Percentiles rank a stretch among this genome's conserved stretches.
Evolutionary conservation across 2,113 vertebrate species (phyloP).

Genomic region (Neolamprologus fasciatus): DNA sequence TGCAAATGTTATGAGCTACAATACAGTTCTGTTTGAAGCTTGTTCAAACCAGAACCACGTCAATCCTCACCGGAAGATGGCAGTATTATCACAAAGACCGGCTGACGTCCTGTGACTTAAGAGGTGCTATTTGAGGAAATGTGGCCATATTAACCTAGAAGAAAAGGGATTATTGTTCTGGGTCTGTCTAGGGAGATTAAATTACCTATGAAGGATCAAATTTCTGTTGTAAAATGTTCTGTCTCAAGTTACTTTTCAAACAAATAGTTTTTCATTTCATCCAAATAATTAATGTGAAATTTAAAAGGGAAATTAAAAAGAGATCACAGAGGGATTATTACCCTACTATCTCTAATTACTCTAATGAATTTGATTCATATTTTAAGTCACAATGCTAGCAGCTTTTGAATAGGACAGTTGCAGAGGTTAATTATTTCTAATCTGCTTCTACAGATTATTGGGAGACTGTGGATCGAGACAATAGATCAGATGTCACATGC

Average conservation of each 20-base stretch:
- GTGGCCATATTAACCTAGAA: not conserved
- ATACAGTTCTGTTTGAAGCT: not conserved
- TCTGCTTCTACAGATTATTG: not conserved
- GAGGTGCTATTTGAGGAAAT: not conserved
- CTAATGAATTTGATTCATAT: conserved; percentile 11
- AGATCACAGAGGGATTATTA: conserved; percentile 19
- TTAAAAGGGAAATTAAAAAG: not conserved
- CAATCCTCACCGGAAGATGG: conserved; percentile 50
- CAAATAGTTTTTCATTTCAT: not conserved
- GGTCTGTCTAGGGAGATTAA: not conserved
- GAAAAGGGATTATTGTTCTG: not conserved
- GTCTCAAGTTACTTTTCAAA: not conserved
- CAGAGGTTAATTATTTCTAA: not conserved
- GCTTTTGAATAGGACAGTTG: not conserved
- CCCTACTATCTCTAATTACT: conserved; percentile 34
- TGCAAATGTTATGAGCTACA: conserved; percentile 48
- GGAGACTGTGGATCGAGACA: not conserved
- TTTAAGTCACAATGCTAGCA: not conserved
- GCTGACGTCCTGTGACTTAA: not conserved
- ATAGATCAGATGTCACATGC: not conserved
- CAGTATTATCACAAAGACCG: conserved; percentile 42
- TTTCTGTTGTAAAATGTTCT: not conserved
- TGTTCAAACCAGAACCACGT: not conserved
- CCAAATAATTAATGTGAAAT: conserved; percentile 10
- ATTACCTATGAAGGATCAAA: not conserved